These are phyloP conservation scores for Phataginus tricuspis DNA, from an alignment of 2,797 vertebrate species.

Conservation along the genomic window DNA sequence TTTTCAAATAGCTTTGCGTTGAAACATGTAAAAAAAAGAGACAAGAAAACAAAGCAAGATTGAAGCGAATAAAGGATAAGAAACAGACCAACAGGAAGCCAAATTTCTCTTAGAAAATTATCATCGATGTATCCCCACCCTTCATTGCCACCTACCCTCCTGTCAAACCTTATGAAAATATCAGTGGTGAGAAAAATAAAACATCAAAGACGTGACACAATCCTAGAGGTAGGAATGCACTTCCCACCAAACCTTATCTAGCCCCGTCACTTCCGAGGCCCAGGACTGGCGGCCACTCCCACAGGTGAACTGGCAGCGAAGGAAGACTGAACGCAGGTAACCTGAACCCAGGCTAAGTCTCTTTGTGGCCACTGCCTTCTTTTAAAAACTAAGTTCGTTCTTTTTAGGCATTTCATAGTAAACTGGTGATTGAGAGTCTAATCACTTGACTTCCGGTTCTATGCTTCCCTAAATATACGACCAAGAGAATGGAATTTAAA, in stretches of 20 bases:
- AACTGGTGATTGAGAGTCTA: not conserved
- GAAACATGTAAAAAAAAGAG: not conserved
- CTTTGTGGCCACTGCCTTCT: not conserved
- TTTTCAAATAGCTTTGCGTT: not conserved
- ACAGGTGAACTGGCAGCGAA: not conserved
- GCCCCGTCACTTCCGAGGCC: not conserved
- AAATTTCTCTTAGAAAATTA: conserved; percentile 33
- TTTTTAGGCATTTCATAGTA: not conserved
- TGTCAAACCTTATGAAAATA: conserved; percentile 53
- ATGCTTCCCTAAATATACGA: not conserved
- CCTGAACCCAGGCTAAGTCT: not conserved
- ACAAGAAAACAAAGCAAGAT: not conserved
- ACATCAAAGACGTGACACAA: not conserved
- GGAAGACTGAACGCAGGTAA: not conserved
- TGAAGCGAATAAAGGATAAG: not conserved
- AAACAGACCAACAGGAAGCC: conserved; percentile 1
- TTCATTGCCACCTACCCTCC: not conserved
- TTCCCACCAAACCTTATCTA: not conserved
- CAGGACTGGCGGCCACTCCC: not conserved
- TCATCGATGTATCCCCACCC: not conserved
- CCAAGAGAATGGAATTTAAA: not conserved
- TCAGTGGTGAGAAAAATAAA: not conserved
- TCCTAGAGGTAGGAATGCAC: not conserved
- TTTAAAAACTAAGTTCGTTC: not conserved
- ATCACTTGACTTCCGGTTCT: not conserved